These are phyloP conservation scores for Sandelia bainsii DNA, from an alignment of 2,797 vertebrate species.

Conservation along the genomic window DNA sequence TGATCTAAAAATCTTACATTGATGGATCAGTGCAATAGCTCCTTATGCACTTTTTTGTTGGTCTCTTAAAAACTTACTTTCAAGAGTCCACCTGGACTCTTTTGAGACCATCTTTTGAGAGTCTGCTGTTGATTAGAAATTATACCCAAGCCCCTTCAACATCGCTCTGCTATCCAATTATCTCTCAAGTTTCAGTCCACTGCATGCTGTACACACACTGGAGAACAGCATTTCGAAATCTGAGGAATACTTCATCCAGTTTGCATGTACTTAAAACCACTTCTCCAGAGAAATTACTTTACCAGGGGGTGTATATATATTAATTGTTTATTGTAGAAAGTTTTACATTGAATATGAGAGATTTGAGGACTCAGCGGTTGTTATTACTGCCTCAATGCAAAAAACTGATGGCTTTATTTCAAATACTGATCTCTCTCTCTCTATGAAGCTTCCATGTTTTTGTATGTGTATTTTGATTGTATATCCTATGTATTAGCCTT, in stretches of 20 bases:
- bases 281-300: conserved; percentile 34
- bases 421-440: background rate
- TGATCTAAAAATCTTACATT: conserved; percentile 26
- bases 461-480: conserved; percentile 14
- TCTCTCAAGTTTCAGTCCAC: conserved; percentile 59
- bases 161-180: conserved; percentile 64
- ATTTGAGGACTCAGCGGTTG: background rate
- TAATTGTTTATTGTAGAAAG: conserved; percentile 42
- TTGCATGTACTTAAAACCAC: conserved; percentile 49
- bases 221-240: conserved; percentile 43
- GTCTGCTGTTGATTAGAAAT: conserved; percentile 69
- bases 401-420: conserved; percentile 16
- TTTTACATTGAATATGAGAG: conserved; percentile 22
- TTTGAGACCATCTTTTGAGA: conserved; percentile 49
- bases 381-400: conserved; percentile 2
- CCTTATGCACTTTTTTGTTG: conserved; percentile 28
- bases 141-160: conserved; percentile 54
- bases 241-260: conserved; percentile 53
- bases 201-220: conserved; percentile 36
- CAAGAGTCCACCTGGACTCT: conserved; percentile 70
- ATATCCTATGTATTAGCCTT: background rate
- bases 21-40: conserved; percentile 32
- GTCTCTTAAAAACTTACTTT: conserved; percentile 59
- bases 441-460: background rate
- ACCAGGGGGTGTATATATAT: conserved; percentile 8